A percentile compares a stretch with the other conserved stretches of the same genome.
Evolutionary conservation across 2,888 invertebrate species (phyloP).

Genomic region (Nipponacmea schrenckii): DNA sequence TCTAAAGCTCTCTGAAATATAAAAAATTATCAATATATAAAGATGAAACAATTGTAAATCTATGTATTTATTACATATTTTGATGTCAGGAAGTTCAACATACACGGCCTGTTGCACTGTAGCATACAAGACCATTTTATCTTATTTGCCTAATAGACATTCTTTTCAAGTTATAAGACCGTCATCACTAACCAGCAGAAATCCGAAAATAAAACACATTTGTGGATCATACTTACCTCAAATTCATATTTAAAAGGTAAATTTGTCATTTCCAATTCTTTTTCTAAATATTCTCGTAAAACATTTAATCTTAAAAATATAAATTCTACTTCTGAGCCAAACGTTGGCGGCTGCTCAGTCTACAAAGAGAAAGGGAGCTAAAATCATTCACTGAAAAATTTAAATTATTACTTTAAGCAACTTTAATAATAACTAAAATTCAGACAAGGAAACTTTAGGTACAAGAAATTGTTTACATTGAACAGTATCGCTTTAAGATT

Average conservation of each 20-base stretch:
- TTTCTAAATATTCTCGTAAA: slow-evolving; percentile 90
- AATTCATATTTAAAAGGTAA: slow-evolving; percentile 94
- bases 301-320: slow-evolving; percentile 91
- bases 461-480: not conserved
- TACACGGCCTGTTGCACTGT: too few species aligned
- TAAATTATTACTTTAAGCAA: not conserved
- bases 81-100: too few species aligned
- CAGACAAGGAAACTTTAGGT: not conserved
- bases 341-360: slow-evolving; percentile 72
- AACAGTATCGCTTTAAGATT: too few species aligned
- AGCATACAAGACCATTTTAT: too few species aligned
- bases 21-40: not conserved
- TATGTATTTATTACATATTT: not conserved
- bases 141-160: too few species aligned
- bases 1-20: slow-evolving; percentile 80
- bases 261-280: slow-evolving; percentile 85
- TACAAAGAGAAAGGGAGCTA: slow-evolving; percentile 41
- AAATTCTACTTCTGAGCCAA: slow-evolving; percentile 79
- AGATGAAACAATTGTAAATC: not conserved
- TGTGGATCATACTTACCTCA: slow-evolving; percentile 71
- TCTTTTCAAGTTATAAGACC: too few species aligned
- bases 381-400: too few species aligned
- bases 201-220: too few species aligned
- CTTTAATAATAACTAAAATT: not conserved
- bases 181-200: too few species aligned